Percentiles rank a stretch among this genome's conserved stretches.
phyloP scores from a whole-genome alignment of 2,888 invertebrate species.

The Caenorhabditis macrosperma region DNA sequence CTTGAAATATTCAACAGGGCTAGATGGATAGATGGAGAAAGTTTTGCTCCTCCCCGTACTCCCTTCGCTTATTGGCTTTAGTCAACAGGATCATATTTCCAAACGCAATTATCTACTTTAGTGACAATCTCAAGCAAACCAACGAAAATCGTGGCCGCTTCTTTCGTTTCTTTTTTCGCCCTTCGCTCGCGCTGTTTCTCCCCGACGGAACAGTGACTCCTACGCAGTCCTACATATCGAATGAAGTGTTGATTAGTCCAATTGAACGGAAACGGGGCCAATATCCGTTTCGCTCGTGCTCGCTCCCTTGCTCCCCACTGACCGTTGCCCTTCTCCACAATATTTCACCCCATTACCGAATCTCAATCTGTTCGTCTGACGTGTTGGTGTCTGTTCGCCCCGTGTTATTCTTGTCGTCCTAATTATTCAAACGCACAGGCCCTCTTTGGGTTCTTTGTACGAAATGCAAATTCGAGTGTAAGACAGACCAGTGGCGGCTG shows the following conservation, averaged over 20 bases:
- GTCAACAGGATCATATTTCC: conserved; percentile 55
- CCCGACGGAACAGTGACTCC: neutral
- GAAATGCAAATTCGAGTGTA: conserved; percentile 56
- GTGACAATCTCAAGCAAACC: conserved; percentile 37
- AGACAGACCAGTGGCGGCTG: conserved; percentile 36
- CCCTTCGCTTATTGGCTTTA: conserved; percentile 41
- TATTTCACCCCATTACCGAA: conserved; percentile 4
- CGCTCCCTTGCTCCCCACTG: neutral
- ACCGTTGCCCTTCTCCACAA: neutral
- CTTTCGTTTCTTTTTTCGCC: conserved; percentile 29
- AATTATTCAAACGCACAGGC: conserved; percentile 53
- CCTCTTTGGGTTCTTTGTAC: conserved; percentile 43
- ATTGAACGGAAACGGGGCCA: neutral
- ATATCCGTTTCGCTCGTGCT: neutral
- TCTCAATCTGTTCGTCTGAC: conserved; percentile 12
- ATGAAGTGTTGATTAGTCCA: conserved; percentile 3
- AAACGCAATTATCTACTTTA: conserved; percentile 55
- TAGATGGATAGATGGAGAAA: conserved; percentile 30
- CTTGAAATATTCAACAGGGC: conserved; percentile 33
- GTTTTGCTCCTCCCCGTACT: conserved; percentile 32
- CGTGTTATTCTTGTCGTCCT: conserved; percentile 46
- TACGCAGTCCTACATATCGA: neutral
- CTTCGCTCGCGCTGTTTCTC: neutral
- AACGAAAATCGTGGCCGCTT: conserved; percentile 37
- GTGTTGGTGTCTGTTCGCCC: neutral